Conservation (phyloP, 2,113 vertebrate species). For the Nannospalax galili region DNA sequence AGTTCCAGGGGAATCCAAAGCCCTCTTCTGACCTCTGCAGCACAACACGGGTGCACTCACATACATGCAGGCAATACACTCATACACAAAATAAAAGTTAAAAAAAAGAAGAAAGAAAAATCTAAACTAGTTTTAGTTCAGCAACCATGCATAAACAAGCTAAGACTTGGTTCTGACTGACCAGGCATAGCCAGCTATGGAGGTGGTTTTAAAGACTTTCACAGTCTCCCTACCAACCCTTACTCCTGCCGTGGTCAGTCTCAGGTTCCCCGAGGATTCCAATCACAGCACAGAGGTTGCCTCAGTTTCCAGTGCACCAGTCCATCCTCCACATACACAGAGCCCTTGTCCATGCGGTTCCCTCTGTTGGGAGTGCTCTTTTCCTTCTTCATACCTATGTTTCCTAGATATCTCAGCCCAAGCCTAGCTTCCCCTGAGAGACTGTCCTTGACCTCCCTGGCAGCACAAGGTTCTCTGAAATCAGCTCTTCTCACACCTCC, state of each 20-base stretch:
- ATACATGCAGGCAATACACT: too few species aligned
- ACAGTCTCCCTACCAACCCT: accelerated
- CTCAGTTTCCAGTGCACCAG: neutral
- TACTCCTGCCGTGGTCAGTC: too few species aligned
- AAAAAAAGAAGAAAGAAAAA: neutral
- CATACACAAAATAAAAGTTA: too few species aligned
- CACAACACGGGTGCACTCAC: too few species aligned
- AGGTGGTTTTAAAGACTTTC: accelerated
- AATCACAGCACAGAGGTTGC: too few species aligned
- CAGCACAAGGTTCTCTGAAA: neutral
- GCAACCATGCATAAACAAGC: neutral
- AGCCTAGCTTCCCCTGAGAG: neutral
- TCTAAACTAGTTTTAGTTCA: neutral
- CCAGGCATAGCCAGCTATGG: accelerated
- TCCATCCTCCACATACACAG: neutral
- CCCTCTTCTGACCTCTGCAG: too few species aligned
- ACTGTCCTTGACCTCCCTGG: too few species aligned
- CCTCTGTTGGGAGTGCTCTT: neutral
- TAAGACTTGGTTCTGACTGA: accelerated
- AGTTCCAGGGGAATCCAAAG: too few species aligned
- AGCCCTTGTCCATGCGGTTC: neutral
- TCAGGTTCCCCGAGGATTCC: too few species aligned
- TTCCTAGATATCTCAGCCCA: neutral
- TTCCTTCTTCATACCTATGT: accelerated
- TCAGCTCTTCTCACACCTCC: neutral